Percentiles rank a stretch among this genome's conserved stretches.
Evolutionary conservation across 2,888 invertebrate species (phyloP).

Genomic region (Nymphalis polychloros): DNA sequence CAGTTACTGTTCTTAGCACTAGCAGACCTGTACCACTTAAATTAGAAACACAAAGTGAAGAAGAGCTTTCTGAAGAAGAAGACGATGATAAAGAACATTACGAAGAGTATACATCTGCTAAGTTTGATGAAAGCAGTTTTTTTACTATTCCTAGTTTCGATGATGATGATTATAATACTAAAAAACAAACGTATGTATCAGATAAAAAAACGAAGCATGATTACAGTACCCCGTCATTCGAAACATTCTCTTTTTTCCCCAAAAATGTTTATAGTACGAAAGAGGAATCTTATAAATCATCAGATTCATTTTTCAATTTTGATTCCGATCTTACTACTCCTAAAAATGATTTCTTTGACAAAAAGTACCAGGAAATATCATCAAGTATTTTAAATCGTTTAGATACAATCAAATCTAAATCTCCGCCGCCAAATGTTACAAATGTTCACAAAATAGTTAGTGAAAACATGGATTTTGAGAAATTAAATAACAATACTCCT

Average conservation of each 20-base stretch:
- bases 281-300: conserved; percentile 44
- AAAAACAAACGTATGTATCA: conserved; percentile 52
- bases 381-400: conserved; percentile 79
- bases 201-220: conserved; percentile 61
- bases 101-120: conserved; percentile 75
- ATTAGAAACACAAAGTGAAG: conserved; percentile 41
- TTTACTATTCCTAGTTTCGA: conserved; percentile 76
- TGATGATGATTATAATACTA: conserved; percentile 55
- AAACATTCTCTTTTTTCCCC: conserved; percentile 56
- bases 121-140: conserved; percentile 77
- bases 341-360: conserved; percentile 77
- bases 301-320: conserved; percentile 62
- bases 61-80: conserved; percentile 52
- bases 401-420: conserved; percentile 60
- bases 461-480: conserved; percentile 69
- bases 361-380: conserved; percentile 76
- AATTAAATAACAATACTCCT: conserved; percentile 71
- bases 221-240: conserved; percentile 58
- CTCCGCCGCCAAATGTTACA: conserved; percentile 55
- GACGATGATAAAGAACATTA: conserved; percentile 60
- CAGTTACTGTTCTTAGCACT: conserved; percentile 50
- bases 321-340: conserved; percentile 78
- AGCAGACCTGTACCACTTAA: conserved; percentile 48
- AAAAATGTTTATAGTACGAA: conserved; percentile 55
- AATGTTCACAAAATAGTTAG: conserved; percentile 58